Base-by-base conservation (phyloP, 2,113 vertebrate species). In the Microtus richardsoni region DNA sequence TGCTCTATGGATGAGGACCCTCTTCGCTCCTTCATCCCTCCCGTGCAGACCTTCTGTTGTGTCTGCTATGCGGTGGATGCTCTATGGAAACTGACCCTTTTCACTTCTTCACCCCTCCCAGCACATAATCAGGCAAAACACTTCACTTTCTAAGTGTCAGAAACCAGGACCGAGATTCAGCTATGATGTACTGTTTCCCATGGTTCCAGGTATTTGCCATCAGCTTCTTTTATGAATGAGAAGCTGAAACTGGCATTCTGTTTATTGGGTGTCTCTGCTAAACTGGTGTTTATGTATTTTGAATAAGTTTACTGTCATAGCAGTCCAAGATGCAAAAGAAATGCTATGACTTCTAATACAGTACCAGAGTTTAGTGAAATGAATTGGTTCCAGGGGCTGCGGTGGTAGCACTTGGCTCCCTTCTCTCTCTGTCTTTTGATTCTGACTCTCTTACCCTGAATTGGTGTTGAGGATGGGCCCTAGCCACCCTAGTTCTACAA, bases 201-300 rank as follows among this genome's bases (percentile, higher is more conserved):
- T 30, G 60, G 52, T 77, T 26, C 21, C 24, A 12, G 2, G 4
- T 39, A 85, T 91, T 88, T 49, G 36, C 30, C 60, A n/a, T 80
- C 41, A 64, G 24, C 17, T 88, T 82, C 33, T 90, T 5, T 73
- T 83, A 70, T 66, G 49, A 89, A 7, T 82, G 21, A 21, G 58
- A 58, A 58, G 58, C 58, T 58, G 58, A 58, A 58, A 13, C 49
- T 91, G 17, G 16, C 26, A 9, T 89, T 88, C 33, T 74, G 33
- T 66, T 92, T 78, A 5, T 36, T 94, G 73, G 39, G 19, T 79
- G 13, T n/a, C 26, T 11, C 74, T 64, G 24, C 11, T 89, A 33
- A 22, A 62, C 71, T 89, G 58, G 28, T 64, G 24, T 33, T 94
- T 77, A 88, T 90, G 86, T 92, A 94, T 90, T 75, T 86, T 75